Conservation (phyloP, 2,797 vertebrate species). For the Squalus acanthias region DNA sequence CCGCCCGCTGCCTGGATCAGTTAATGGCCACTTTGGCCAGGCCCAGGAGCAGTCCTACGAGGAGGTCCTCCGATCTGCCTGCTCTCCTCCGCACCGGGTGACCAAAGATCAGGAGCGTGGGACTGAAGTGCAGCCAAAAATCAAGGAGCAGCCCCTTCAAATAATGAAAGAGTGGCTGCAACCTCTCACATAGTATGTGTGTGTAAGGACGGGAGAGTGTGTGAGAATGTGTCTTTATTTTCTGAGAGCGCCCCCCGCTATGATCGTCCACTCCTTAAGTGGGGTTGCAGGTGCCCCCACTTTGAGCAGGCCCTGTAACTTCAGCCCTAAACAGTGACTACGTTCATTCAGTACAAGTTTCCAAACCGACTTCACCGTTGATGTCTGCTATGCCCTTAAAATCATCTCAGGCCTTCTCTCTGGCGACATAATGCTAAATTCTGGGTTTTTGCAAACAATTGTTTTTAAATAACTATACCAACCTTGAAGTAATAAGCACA, state of each 20-base stretch:
- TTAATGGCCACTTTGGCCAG: too few species aligned
- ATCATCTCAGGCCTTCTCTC: background rate
- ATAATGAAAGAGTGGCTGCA: too few species aligned
- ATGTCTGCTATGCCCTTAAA: background rate
- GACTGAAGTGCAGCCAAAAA: too few species aligned
- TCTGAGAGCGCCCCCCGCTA: background rate
- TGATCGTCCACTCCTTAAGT: too few species aligned
- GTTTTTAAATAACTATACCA: background rate
- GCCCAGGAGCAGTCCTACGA: too few species aligned
- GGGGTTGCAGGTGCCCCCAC: too few species aligned
- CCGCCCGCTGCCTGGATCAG: too few species aligned
- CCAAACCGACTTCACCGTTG: background rate
- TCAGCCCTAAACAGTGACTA: background rate
- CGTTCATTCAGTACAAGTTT: background rate
- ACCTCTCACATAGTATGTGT: background rate
- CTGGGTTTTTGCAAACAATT: background rate
- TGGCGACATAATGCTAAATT: background rate
- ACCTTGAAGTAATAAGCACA: background rate
- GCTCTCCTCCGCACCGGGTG: too few species aligned
- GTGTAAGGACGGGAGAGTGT: background rate
- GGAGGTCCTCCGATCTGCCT: too few species aligned
- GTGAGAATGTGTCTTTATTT: background rate
- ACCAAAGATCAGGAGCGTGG: too few species aligned
- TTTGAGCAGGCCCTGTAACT: background rate
- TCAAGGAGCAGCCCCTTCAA: too few species aligned